These are phyloP conservation scores for Pipra filicauda DNA, from an alignment of 2,113 vertebrate genomes.

Conservation along the genomic window DNA sequence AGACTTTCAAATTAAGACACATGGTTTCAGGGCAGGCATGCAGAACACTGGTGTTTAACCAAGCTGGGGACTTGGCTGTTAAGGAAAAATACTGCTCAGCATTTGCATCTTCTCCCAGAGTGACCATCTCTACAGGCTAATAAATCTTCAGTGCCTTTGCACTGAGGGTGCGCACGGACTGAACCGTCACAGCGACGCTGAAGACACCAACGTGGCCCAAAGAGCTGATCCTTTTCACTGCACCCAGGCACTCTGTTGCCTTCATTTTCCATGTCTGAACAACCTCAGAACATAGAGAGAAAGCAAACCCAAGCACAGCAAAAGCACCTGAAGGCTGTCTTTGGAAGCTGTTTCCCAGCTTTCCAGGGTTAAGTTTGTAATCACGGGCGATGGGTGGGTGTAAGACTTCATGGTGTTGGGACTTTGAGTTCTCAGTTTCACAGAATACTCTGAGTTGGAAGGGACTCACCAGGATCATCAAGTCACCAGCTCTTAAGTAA, in stretches of 20 bases:
- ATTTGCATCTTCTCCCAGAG: background rate
- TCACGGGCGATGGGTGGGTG: rapidly evolving
- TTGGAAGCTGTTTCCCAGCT: background rate
- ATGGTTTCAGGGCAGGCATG: rapidly evolving
- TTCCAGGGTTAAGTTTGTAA: background rate
- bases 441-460: background rate
- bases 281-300: rapidly evolving
- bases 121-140: background rate
- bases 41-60: background rate
- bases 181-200: rapidly evolving
- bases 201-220: background rate
- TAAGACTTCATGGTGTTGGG: background rate
- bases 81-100: background rate
- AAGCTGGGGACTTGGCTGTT: background rate
- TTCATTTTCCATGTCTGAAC: background rate
- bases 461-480: background rate
- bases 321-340: background rate
- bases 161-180: too few relatives aligned
- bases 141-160: background rate
- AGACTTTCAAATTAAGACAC: background rate
- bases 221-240: background rate
- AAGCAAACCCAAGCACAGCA: background rate
- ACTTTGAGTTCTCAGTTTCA: background rate
- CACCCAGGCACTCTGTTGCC: background rate
- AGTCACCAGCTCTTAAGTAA: background rate